phyloP scores from a whole-genome alignment of 2,113 vertebrate species.

The Capreolus pygargus region DNA sequence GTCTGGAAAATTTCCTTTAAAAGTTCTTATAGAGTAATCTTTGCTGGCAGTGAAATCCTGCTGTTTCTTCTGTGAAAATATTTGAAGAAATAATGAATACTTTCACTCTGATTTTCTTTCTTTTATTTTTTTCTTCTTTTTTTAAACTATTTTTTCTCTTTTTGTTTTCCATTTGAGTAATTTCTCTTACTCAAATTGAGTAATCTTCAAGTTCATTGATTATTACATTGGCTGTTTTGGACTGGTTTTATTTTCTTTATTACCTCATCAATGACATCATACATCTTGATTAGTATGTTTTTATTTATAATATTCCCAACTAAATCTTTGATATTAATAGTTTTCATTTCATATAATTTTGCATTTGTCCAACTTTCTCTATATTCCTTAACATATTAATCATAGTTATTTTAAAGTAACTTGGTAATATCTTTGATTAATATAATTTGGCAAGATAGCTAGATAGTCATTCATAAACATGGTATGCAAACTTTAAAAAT shows the following conservation, averaged over 20 bases:
- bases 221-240: neutral
- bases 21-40: neutral
- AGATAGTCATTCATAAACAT: neutral
- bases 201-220: neutral
- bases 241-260: neutral
- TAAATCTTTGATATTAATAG: neutral
- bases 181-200: neutral
- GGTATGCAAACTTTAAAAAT: neutral
- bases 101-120: neutral
- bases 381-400: neutral
- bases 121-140: neutral
- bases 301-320: neutral
- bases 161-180: neutral
- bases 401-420: neutral
- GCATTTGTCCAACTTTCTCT: neutral
- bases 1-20: neutral
- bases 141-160: neutral
- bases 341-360: neutral
- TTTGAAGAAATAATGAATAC: neutral
- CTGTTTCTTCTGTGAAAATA: neutral
- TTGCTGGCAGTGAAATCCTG: neutral
- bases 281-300: neutral
- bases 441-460: neutral
- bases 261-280: neutral
- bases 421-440: neutral